Percentiles rank a stretch among this genome's conserved stretches.
These are phyloP conservation scores for Peromyscus aztecus DNA, from an alignment of 2,797 vertebrate genomes.

Conservation along the genomic window DNA sequence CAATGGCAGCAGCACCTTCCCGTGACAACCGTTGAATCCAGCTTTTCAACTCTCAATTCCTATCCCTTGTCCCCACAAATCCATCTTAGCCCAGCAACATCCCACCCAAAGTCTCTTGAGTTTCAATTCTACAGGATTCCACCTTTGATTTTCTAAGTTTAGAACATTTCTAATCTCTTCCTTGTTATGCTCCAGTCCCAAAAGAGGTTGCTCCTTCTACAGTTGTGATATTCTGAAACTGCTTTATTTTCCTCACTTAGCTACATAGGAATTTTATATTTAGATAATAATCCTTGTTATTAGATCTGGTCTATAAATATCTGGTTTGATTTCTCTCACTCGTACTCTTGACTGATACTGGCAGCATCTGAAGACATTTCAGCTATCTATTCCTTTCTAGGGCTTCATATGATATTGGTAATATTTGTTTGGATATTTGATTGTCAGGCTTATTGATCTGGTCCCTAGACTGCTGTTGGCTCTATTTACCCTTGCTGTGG, in stretches of 20 bases:
- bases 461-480: not conserved
- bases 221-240: not conserved
- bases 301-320: not conserved
- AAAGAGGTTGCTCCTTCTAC: not conserved
- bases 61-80: not conserved
- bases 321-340: not conserved
- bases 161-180: not conserved
- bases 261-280: not conserved
- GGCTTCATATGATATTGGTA: accelerated
- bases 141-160: not conserved
- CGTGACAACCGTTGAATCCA: not conserved
- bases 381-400: not conserved
- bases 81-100: not conserved
- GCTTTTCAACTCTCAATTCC: not conserved
- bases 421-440: not conserved
- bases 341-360: not conserved
- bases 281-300: not conserved
- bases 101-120: not conserved
- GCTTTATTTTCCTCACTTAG: not conserved
- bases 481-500: not conserved
- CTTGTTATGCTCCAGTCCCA: not conserved
- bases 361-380: not conserved
- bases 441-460: not conserved
- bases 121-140: not conserved
- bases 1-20: not conserved